Evolutionary conservation across 2,113 vertebrate species (phyloP).

Genomic region (Capreolus pygargus): DNA sequence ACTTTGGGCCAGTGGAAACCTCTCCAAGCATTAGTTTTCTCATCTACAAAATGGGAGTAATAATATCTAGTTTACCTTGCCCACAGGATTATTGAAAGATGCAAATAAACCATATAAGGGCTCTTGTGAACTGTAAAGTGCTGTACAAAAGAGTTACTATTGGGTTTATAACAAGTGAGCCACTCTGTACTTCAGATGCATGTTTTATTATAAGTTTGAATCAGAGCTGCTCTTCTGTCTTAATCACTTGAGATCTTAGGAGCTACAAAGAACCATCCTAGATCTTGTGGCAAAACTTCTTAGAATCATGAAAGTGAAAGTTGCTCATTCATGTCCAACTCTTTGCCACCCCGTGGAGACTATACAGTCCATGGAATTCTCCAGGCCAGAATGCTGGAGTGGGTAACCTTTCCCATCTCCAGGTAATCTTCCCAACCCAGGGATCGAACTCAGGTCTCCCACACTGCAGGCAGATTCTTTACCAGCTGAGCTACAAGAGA

Average conservation of each 20-base stretch:
- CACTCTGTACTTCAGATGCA: not conserved
- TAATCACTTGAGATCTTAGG: not conserved
- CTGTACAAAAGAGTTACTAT: not conserved
- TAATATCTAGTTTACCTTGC: slow-evolving; percentile 24
- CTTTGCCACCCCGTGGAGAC: not conserved
- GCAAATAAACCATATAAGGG: not conserved
- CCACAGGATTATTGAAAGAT: not conserved
- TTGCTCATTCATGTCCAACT: not conserved
- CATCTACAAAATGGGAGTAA: not conserved
- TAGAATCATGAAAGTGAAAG: not conserved
- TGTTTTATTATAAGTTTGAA: not conserved
- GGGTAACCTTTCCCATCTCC: not conserved
- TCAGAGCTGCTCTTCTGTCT: not conserved
- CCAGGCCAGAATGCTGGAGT: not conserved
- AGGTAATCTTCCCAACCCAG: not conserved
- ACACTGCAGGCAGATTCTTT: not conserved
- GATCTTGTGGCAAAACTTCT: not conserved
- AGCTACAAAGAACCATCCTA: not conserved
- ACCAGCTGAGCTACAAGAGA: not conserved
- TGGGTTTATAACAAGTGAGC: not conserved
- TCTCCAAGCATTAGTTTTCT: not conserved
- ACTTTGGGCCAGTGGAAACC: not conserved
- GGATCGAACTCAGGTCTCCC: not conserved
- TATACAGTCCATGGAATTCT: not conserved
- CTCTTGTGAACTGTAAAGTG: not conserved